Base-by-base conservation (phyloP, 2,113 vertebrate genomes). In the Paracanthobrama guichenoti region DNA sequence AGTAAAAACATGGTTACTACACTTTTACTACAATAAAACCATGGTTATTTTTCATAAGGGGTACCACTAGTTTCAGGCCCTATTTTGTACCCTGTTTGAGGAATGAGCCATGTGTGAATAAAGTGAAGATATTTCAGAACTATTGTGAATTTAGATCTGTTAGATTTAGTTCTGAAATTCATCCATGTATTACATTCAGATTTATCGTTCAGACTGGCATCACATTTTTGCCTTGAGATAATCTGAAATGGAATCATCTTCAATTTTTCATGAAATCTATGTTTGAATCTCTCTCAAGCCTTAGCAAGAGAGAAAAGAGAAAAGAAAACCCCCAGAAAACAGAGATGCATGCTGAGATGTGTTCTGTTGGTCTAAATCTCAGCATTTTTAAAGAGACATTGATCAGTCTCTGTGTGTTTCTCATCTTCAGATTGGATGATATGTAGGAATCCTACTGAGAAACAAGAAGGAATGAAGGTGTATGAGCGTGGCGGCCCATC, bases 371-470 rank as follows among this genome's bases (percentile, higher is more conserved):
- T 79, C 14, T 46, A 28, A 66, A 67, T 20, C 78, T 66, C 39
- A 28, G 42, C 79, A 20, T 53, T 48, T 46, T 50, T n/a, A 24
- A 67, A 24, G 31, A 71, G 64, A 10, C 55, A 53, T 82, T 42
- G 64, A 82, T 82, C 66, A 31, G n/a, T 11, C 10, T 64, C 42
- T 20, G 59, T 28, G 16, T 18, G 14, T 28, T 80, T 79, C 78
- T 81, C 20, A 5, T n/a, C 62, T 53, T 50, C 13, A 55, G 10
- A 69, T 13, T 69, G 64, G 16, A 64, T 24, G 77, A 44, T 78
- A 42, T 42, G 22, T 79, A 44, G 18, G 31, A 72, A 57, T 71
- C 50, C 48, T 28, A 71, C 80, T 55, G 66, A 82, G 48, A 82
- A 71, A 26, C 80, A 72, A 22, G 22, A 55, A 71, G 20, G 80